Evolutionary conservation across 2,113 vertebrate genomes (phyloP).

Genomic region (Prunella fulvescens): DNA sequence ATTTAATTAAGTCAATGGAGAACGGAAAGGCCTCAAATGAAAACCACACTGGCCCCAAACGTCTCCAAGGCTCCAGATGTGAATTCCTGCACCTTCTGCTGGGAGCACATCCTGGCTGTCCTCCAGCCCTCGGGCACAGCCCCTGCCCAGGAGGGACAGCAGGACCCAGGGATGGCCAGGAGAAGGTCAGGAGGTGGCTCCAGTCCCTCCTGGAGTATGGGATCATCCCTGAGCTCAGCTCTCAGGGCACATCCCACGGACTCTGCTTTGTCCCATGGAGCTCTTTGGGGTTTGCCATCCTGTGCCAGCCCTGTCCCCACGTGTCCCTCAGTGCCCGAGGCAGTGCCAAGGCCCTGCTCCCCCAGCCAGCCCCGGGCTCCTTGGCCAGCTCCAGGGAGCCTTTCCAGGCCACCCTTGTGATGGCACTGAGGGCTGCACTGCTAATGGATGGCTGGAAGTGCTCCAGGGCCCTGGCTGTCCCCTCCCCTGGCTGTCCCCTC

Average conservation of each 20-base stretch:
- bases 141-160: not conserved
- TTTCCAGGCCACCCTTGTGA: not conserved
- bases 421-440: not conserved
- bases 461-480: not conserved
- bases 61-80: not conserved
- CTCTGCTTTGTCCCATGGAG: not conserved
- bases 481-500: not conserved
- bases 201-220: accelerated
- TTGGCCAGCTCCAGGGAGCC: not conserved
- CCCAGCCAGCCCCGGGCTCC: accelerated
- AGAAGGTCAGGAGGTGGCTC: not conserved
- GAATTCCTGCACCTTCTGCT: conserved; percentile 10
- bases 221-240: not conserved
- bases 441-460: not conserved
- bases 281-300: not conserved
- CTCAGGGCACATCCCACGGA: accelerated
- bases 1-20: conserved; percentile 34
- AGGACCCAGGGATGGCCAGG: not conserved
- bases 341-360: not conserved
- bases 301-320: accelerated
- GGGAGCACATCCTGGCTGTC: not conserved
- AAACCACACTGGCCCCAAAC: not conserved
- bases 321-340: accelerated
- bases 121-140: not conserved
- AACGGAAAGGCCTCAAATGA: conserved; percentile 1